phyloP scores from a whole-genome alignment of 2,888 invertebrate genomes.

The Tiliacea aurago region DNA sequence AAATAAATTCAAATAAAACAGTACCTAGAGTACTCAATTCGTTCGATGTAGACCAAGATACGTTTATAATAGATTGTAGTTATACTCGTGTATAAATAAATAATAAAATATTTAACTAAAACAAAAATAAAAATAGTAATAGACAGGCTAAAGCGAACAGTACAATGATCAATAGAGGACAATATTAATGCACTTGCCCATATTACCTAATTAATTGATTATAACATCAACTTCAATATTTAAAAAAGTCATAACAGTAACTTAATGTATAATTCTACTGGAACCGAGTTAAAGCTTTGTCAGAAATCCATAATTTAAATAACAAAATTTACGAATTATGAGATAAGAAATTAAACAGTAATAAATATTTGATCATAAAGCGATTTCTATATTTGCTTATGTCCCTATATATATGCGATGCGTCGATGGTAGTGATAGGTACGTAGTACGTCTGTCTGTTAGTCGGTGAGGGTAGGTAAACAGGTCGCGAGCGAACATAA shows the following conservation, averaged over 20 bases:
- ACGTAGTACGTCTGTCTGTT: constrained; percentile 54
- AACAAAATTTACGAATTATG: constrained; percentile 89
- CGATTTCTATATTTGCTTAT: constrained; percentile 81
- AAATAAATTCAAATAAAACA: constrained; percentile 73
- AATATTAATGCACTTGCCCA: constrained; percentile 90
- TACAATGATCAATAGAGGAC: constrained; percentile 88
- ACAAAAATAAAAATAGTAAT: constrained; percentile 87
- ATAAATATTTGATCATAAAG: constrained; percentile 90
- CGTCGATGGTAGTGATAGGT: constrained; percentile 78
- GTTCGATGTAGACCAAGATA: constrained; percentile 82
- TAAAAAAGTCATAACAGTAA: constrained; percentile 89
- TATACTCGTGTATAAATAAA: constrained; percentile 87
- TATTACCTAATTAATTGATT: constrained; percentile 90
- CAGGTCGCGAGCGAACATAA: constrained; percentile 74
- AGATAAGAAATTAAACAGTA: constrained; percentile 88
- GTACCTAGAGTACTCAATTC: constrained; percentile 76
- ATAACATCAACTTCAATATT: constrained; percentile 90
- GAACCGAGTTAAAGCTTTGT: constrained; percentile 91
- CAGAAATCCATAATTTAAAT: constrained; percentile 90
- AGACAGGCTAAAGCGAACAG: constrained; percentile 89
- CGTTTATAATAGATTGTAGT: constrained; percentile 79
- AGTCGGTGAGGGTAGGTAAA: constrained; percentile 52
- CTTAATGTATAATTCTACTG: constrained; percentile 90
- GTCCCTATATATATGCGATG: constrained; percentile 76
- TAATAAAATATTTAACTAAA: constrained; percentile 90